Conservation (phyloP, 2,113 vertebrate genomes). For the Hemicordylus capensis region DNA sequence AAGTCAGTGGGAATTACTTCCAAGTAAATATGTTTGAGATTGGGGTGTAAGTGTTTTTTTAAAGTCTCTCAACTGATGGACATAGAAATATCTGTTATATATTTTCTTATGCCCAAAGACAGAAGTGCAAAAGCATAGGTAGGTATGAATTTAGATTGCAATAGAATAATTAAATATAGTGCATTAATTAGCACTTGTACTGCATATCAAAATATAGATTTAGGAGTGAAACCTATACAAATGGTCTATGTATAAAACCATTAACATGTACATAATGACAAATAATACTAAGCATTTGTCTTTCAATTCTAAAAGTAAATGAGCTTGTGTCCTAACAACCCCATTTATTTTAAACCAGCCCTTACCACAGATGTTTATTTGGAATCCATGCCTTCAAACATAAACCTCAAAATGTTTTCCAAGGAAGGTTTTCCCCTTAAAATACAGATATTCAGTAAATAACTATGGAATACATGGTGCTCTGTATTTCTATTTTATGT, state of each 20-base stretch:
- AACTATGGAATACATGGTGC: conserved; percentile 1
- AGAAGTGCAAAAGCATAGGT: background rate
- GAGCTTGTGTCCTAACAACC: background rate
- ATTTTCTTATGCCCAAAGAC: background rate
- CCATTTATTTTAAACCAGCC: background rate
- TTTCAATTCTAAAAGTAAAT: background rate
- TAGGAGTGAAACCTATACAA: background rate
- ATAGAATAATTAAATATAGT: background rate
- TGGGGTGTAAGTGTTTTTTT: background rate
- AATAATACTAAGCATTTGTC: background rate
- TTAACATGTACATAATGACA: background rate
- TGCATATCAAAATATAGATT: background rate
- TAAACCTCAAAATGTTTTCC: conserved; percentile 1
- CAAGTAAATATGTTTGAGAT: background rate
- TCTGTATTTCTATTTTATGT: background rate
- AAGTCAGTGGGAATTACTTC: background rate
- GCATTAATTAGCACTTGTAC: background rate
- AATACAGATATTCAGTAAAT: background rate
- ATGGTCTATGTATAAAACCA: background rate
- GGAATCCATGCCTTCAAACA: background rate
- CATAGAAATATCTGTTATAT: background rate
- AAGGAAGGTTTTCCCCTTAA: background rate
- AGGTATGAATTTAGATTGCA: background rate
- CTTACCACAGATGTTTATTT: background rate
- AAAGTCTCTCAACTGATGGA: background rate